A percentile compares a stretch with the other conserved stretches of the same genome.
Conservation (phyloP, 2,797 vertebrate species). For the Gallirallus australis region DNA sequence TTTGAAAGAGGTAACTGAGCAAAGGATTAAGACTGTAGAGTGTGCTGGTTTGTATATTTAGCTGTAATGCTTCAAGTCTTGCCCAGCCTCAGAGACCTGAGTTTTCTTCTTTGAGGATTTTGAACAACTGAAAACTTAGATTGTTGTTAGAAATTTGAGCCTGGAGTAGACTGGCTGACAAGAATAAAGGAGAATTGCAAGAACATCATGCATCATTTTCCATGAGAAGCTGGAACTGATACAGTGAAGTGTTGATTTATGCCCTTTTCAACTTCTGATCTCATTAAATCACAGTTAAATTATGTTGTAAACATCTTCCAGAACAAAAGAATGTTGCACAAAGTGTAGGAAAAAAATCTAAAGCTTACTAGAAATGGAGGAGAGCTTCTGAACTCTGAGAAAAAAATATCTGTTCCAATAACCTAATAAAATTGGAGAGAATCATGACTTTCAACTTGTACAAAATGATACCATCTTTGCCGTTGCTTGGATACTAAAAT, state of each 20-base stretch:
- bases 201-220: neutral
- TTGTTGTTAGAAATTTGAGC: neutral
- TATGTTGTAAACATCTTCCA: neutral
- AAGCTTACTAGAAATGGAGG: neutral
- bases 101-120: neutral
- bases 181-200: neutral
- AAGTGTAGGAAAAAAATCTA: neutral
- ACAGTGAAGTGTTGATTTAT: neutral
- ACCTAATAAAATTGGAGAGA: neutral
- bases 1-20: neutral
- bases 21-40: neutral
- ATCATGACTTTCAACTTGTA: neutral
- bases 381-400: neutral
- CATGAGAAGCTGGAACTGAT: neutral
- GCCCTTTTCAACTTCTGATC: neutral
- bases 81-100: neutral
- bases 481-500: slow-evolving; percentile 35
- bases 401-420: neutral
- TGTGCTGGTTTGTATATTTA: neutral
- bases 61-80: neutral
- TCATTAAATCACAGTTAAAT: neutral
- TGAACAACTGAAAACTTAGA: neutral
- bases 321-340: neutral
- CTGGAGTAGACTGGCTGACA: neutral
- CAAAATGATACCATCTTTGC: neutral